Evolutionary conservation across 2,888 invertebrate species (phyloP), one percentile per base, ranked within the genome.

Genomic region (Drosophila atripex): DNA sequence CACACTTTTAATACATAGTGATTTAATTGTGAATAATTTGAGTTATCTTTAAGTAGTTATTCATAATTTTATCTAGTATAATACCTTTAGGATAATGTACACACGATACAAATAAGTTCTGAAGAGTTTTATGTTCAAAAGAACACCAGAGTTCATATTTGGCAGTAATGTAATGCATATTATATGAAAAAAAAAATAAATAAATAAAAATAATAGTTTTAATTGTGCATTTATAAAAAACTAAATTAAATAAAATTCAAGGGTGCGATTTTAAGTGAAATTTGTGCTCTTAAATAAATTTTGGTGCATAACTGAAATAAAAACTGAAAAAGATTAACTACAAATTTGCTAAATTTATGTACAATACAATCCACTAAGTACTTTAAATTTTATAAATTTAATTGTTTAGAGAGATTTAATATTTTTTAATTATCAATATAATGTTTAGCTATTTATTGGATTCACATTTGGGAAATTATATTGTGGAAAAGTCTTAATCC

Each of bases 1-100:
- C 90, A 90, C 90, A 85, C 76, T 89, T 86, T 86, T 88, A 83
- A 89, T 88, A 90, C 89, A 90, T 88, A 88, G 84, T 80, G 76
- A 77, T 86, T 79, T 77, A 85, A 73, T 85, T 83, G 82, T 83
- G 85, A 82, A 83, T 72, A 75, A 74, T 76, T 82, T 85, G 73
- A 72, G 47, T 69, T 70, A 73, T 63, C 55, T 50, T 74, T 66
- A 54, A 60, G 55, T 79, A 74, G 49, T 41, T 47, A 57, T 38
- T 63, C 60, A 41, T 63, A 50, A 30, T 23, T 61, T 51, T 54
- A 57, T 53, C 58, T 61, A 68, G 47, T 35, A 58, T 9, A 46
- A 50, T 46, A 35, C 43, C 39, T 50, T 45, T 30, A n/a, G 51
- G 35, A 43, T 64, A 51, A 51, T 64, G 21, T 65, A 64, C 65